Evolutionary conservation across 2,113 vertebrate genomes (phyloP), one percentile per base, ranked within the genome.

Genomic region (Xenopus laevis): DNA sequence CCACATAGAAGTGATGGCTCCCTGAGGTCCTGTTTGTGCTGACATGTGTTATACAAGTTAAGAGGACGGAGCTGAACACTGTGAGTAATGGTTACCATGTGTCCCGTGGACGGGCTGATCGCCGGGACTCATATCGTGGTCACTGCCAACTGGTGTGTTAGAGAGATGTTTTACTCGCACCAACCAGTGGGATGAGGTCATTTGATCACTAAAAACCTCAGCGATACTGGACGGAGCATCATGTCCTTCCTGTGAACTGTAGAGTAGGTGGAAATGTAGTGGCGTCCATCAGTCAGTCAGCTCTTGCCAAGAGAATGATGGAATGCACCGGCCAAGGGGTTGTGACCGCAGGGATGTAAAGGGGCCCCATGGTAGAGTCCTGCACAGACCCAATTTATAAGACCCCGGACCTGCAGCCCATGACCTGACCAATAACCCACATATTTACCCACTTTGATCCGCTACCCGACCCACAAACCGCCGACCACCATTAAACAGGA

Each of bases 71-170:
- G 64, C 33, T 60, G 72, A 67, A 67, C 64, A 44, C n/a, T 61
- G 50, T 73, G 59, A 11, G 63, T 74, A 74, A 74, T 74, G 52
- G 72, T 58, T 66, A 60, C 50, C 72, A 74, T 74, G 72, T 74
- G 72, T 74, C 72, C 52, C 11, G 15, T 9, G 20, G 15, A 23
- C 20, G 2, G 7, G 18, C 21, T 23, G n/a, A 23, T 7, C 59
- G n/a, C 12, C 3, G 59, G 46, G 13, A 47, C 46, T 2, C 52
- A 7, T 2, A 61, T 53, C 52, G 45, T 30, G 71, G 45, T 30
- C 18, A 72, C 63, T 64, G 60, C 71, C 71, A 64, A 64, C 60
- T 64, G 47, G 23, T 53, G 15, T 72, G 60, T 72, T 63, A 44
- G 20, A 64, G 52, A 50, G 60, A 62, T 52, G 62, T n/a, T 64